These are phyloP conservation scores for Gallinago media DNA, from an alignment of 2,113 vertebrate genomes.

Conservation along the genomic window DNA sequence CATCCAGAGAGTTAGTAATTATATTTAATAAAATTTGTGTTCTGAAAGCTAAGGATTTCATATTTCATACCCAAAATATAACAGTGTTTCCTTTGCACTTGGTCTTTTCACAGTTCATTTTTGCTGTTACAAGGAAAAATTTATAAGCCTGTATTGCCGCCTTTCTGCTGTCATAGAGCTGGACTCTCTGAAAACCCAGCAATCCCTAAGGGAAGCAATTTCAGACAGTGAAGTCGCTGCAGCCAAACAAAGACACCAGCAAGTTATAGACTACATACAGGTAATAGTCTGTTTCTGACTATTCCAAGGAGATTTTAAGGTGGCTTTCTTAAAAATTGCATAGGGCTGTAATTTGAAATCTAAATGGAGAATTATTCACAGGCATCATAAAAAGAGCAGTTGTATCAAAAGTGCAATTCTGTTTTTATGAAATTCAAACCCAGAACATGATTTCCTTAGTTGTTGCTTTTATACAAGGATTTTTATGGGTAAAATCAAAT, in stretches of 20 bases:
- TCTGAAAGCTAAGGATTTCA: slow-evolving; percentile 73
- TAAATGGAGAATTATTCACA: slow-evolving; percentile 73
- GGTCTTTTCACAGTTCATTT: slow-evolving; percentile 90
- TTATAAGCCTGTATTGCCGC: slow-evolving; percentile 95
- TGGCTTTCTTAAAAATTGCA: slow-evolving; percentile 65
- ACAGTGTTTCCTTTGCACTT: slow-evolving; percentile 74
- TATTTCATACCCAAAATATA: slow-evolving; percentile 71
- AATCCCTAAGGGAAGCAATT: slow-evolving; percentile 95
- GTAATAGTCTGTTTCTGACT: slow-evolving; percentile 78
- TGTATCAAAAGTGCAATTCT: slow-evolving; percentile 70
- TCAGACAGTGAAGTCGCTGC: slow-evolving; percentile 90
- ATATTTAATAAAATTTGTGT: slow-evolving; percentile 67
- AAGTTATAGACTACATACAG: slow-evolving; percentile 94
- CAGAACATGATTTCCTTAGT: slow-evolving; percentile 64
- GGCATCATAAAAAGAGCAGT: slow-evolving; percentile 68
- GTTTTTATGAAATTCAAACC: slow-evolving; percentile 72
- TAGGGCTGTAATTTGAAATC: slow-evolving; percentile 67
- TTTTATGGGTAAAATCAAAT: slow-evolving; percentile 71
- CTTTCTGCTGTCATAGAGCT: slow-evolving; percentile 96
- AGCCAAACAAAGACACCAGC: slow-evolving; percentile 93
- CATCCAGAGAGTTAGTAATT: slow-evolving; percentile 68
- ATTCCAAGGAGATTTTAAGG: slow-evolving; percentile 65
- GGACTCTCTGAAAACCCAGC: slow-evolving; percentile 96
- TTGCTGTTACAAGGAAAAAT: slow-evolving; percentile 95
- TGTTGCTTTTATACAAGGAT: slow-evolving; percentile 65